Conservation (phyloP, 2,888 invertebrate species). For the Ophioninae sp. region DNA sequence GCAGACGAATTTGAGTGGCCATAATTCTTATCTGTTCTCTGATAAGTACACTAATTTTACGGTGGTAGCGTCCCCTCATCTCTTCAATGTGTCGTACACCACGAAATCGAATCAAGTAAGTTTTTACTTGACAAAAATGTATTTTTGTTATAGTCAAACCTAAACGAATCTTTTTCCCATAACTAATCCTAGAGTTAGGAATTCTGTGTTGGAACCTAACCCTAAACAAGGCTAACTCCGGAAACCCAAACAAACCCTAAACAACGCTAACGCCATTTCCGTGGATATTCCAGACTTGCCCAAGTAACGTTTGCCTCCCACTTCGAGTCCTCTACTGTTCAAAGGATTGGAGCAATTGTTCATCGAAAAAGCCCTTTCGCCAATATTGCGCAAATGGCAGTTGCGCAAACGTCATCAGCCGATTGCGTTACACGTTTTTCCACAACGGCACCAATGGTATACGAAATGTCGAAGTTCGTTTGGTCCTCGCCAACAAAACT, state of each 20-base stretch:
- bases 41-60: slow-evolving; percentile 73
- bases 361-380: slow-evolving; percentile 59
- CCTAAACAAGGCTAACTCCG: too few species aligned
- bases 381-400: slow-evolving; percentile 70
- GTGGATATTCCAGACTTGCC: slow-evolving; percentile 70
- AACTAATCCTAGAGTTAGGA: too few species aligned
- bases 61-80: slow-evolving; percentile 72
- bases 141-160: neutral
- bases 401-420: slow-evolving; percentile 79
- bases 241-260: too few species aligned
- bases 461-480: slow-evolving; percentile 76
- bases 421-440: slow-evolving; percentile 77
- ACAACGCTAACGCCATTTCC: neutral
- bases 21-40: slow-evolving; percentile 78
- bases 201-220: too few species aligned
- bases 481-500: slow-evolving; percentile 79
- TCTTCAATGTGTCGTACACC: slow-evolving; percentile 68
- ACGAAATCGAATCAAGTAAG: slow-evolving; percentile 51
- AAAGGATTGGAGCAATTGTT: slow-evolving; percentile 71
- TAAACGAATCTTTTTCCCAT: too few species aligned
- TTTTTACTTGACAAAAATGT: neutral
- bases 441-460: slow-evolving; percentile 83
- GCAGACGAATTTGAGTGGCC: slow-evolving; percentile 78
- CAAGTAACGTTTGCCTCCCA: slow-evolving; percentile 71
- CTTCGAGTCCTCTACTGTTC: slow-evolving; percentile 70